Evolutionary conservation across 2,113 vertebrate species (phyloP).

Genomic region (Gymnobelideus leadbeateri): DNA sequence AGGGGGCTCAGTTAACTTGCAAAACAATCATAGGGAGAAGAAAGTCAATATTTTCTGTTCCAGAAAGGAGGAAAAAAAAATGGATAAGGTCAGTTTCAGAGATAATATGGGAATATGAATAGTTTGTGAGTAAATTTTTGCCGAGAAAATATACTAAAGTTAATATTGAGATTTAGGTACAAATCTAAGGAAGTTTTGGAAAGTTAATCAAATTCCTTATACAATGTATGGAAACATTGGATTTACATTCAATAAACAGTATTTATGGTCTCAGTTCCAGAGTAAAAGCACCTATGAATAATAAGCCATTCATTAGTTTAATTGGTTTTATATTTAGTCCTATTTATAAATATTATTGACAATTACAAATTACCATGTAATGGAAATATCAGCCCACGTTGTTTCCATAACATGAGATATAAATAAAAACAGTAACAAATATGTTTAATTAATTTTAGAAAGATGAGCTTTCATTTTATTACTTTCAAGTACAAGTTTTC

Average conservation of each 20-base stretch:
- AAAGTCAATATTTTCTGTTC: background rate
- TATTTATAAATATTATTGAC: background rate
- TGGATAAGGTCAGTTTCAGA: background rate
- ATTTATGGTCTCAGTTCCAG: background rate
- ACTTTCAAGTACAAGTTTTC: background rate
- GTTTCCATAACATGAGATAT: background rate
- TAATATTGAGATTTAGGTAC: background rate
- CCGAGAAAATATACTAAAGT: background rate
- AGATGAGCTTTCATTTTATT: slow-evolving; percentile 39
- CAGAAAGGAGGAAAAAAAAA: background rate
- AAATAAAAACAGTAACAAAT: background rate
- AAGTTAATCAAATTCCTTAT: background rate
- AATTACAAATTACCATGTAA: background rate
- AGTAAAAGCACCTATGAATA: background rate
- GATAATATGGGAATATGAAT: background rate
- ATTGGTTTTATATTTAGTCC: background rate
- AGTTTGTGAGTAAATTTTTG: background rate
- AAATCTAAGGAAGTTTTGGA: background rate
- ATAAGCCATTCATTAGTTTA: background rate
- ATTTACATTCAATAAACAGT: background rate
- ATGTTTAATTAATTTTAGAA: slow-evolving; percentile 1
- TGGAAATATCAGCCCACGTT: background rate
- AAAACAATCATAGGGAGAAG: background rate
- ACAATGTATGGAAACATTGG: background rate
- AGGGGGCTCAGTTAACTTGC: background rate